phyloP scores from a whole-genome alignment of 2,888 invertebrate species.

The Lasiommata megera region DNA sequence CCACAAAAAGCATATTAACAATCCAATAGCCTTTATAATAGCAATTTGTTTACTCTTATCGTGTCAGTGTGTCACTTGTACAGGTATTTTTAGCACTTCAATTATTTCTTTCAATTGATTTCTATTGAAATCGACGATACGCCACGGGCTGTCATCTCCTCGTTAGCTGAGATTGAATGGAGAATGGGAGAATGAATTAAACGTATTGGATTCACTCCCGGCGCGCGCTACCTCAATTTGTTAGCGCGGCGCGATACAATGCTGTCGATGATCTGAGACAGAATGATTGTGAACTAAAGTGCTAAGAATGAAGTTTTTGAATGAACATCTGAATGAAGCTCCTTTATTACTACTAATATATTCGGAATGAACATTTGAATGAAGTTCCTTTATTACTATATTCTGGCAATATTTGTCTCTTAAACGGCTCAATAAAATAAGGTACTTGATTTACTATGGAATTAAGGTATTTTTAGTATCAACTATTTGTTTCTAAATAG shows the following conservation, averaged over 20 bases:
- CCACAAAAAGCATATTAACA: too few relatives aligned
- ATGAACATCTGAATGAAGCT: too few relatives aligned
- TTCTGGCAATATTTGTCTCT: too few relatives aligned
- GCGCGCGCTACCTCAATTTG: conserved; percentile 46
- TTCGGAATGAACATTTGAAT: too few relatives aligned
- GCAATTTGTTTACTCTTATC: too few relatives aligned
- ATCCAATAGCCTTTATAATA: too few relatives aligned
- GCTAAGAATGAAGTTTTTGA: conserved; percentile 26
- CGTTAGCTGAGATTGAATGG: conserved; percentile 28
- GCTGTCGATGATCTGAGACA: conserved; percentile 24
- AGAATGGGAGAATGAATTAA: conserved; percentile 18
- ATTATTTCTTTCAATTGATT: neutral
- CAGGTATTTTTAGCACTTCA: neutral
- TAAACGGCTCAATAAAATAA: too few relatives aligned
- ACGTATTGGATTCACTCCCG: conserved; percentile 26
- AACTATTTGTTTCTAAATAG: too few relatives aligned
- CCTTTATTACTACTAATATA: neutral
- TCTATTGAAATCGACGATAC: neutral
- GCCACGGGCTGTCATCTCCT: conserved; percentile 26
- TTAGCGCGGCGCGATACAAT: conserved; percentile 46
- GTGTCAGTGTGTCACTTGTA: neutral
- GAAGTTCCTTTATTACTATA: neutral
- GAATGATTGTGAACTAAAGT: conserved; percentile 40
- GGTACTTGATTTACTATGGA: too few relatives aligned
- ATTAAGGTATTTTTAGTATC: too few relatives aligned